A percentile compares a stretch with the other conserved stretches of the same genome.
These are phyloP conservation scores for Arctocebus calabarensis DNA, from an alignment of 2,797 vertebrate species.

Conservation along the genomic window DNA sequence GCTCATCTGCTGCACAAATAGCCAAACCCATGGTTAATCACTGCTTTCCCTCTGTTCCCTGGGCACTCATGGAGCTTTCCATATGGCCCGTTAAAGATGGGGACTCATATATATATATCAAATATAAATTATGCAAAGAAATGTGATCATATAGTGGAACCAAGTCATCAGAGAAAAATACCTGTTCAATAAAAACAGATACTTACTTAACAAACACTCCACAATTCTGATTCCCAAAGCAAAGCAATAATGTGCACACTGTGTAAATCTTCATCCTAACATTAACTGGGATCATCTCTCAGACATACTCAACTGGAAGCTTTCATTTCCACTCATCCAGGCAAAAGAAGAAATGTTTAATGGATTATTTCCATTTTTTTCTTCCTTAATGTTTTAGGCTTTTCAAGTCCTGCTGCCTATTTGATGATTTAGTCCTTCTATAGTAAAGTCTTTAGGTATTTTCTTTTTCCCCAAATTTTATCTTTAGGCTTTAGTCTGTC, in stretches of 20 bases:
- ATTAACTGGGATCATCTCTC: slow-evolving; percentile 82
- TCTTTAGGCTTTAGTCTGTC: slow-evolving; percentile 38
- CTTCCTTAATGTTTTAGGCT: slow-evolving; percentile 15
- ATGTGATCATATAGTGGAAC: slow-evolving; percentile 84
- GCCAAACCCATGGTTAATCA: slow-evolving; percentile 86
- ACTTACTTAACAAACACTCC: slow-evolving; percentile 83
- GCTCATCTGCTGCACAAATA: slow-evolving; percentile 86
- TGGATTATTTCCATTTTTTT: slow-evolving; percentile 74
- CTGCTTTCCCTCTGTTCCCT: slow-evolving; percentile 83
- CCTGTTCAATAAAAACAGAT: slow-evolving; percentile 86
- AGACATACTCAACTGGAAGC: slow-evolving; percentile 73
- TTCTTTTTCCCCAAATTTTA: not conserved
- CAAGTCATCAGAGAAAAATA: slow-evolving; percentile 84
- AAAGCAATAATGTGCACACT: slow-evolving; percentile 78
- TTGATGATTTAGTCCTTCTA: not conserved
- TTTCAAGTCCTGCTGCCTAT: slow-evolving; percentile 61
- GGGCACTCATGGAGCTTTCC: slow-evolving; percentile 86
- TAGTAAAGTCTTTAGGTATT: not conserved
- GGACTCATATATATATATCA: slow-evolving; percentile 85
- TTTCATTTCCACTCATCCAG: slow-evolving; percentile 79
- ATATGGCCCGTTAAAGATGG: slow-evolving; percentile 86
- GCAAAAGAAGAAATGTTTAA: slow-evolving; percentile 56
- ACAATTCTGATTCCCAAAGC: slow-evolving; percentile 76
- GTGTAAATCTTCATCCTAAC: slow-evolving; percentile 83
- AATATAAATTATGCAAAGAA: slow-evolving; percentile 87